Evolutionary conservation across 2,888 invertebrate genomes (phyloP), one percentile per base, ranked within the genome.

Genomic region (Apotomis betuletana): DNA sequence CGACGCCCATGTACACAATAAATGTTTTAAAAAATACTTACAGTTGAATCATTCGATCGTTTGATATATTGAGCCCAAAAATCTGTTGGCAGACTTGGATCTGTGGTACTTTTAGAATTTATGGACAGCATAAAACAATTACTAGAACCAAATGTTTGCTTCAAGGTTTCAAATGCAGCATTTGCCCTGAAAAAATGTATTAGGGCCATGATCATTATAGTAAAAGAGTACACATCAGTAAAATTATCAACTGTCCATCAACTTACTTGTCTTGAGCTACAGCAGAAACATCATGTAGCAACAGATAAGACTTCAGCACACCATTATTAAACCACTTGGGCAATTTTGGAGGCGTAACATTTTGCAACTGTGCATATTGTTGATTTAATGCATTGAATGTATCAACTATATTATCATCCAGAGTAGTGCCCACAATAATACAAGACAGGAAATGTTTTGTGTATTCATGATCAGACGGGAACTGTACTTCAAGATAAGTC

Each of bases 381-480:
- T 97, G 96, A 70, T 96, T 95, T 83, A 99, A 93, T 77, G 95
- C 94, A 82, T 96, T 96, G 79, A 99, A 96, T 76, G 96, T 96
- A 77, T 97, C 97, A 74, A 98, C 89, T 5, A 98, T 97, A 92
- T 96, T 95, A 0, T 95, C 94, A 87, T 97, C 97, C 49, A 94
- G 90, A 49, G 96, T 95, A 36, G 96, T 95, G 27, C 96, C 94
- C 12, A 97, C 96, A 80, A 97, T 94, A 81, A 97, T 95, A 85
- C 98, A 98, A 12, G 96, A 96, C 67, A 98, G 85, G 83, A 97
- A 96, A 88, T 98, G 98, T 83, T 97, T 97, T 0, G 98, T 97
- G 84, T 98, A 99, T 90, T 99, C 99, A 93, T 99, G 99, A 84
- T 99, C 99, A 4, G 97, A 96, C 15, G 97, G 97, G 86, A 96